Conservation (phyloP, 1,140 invertebrate species). For the Tenebrio molitor region DNA sequence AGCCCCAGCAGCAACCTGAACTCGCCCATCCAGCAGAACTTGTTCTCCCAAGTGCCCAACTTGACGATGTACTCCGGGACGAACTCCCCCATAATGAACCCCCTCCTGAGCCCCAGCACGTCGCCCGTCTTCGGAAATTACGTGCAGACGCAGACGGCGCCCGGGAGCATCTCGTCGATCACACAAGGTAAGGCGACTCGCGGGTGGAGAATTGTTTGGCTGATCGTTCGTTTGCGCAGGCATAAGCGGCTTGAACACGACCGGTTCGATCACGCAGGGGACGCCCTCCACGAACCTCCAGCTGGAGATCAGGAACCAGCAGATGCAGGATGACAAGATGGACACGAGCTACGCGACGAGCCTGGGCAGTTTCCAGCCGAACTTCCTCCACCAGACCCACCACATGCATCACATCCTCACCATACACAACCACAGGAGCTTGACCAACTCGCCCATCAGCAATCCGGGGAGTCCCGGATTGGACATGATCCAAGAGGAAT, state of each 20-base stretch:
- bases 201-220: conserved; percentile 13
- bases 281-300: conserved; percentile 71
- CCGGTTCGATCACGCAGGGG: conserved; percentile 82
- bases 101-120: conserved; percentile 56
- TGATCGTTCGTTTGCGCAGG: conserved; percentile 60
- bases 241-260: conserved; percentile 74
- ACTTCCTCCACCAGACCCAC: conserved; percentile 59
- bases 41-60: conserved; percentile 59
- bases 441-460: conserved; percentile 73
- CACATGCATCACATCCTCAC: conserved; percentile 66
- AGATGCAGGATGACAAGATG: conserved; percentile 59
- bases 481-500: conserved; percentile 91
- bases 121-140: conserved; percentile 64
- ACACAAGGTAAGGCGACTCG: conserved; percentile 61
- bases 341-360: conserved; percentile 50
- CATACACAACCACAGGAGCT: conserved; percentile 70
- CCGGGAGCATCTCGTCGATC: conserved; percentile 63
- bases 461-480: conserved; percentile 78
- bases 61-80: conserved; percentile 59
- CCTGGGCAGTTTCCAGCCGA: conserved; percentile 55
- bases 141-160: conserved; percentile 55
- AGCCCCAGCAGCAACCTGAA: conserved; percentile 55
- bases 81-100: conserved; percentile 58
- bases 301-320: conserved; percentile 67
- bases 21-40: conserved; percentile 61